Conservation (phyloP, 2,797 vertebrate genomes). For the Tarsius wallacei region DNA sequence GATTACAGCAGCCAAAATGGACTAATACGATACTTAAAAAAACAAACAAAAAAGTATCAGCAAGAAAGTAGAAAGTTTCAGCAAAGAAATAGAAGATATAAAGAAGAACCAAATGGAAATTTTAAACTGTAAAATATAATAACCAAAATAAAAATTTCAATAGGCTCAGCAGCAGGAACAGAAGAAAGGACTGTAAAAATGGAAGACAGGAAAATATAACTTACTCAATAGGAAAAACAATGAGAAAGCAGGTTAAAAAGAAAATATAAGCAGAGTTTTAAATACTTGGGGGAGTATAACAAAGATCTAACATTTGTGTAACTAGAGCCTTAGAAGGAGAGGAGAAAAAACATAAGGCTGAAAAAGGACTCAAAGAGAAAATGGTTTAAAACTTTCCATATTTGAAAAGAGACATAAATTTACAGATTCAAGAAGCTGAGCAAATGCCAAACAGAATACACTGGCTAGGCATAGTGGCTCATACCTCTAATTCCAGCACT, state of each 20-base stretch:
- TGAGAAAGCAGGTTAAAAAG: neutral
- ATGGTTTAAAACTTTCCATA: neutral
- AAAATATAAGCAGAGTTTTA: neutral
- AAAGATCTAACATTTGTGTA: neutral
- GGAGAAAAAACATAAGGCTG: neutral
- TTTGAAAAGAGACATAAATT: neutral
- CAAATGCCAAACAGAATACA: no score
- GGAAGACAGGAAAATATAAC: neutral
- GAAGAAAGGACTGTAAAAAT: neutral
- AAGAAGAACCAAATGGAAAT: neutral
- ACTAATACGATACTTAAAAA: neutral
- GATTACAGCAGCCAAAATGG: neutral
- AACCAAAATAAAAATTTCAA: constrained; percentile 11
- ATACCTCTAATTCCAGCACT: no score
- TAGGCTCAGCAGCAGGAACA: neutral
- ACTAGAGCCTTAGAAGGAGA: neutral
- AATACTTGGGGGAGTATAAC: neutral
- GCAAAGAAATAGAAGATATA: neutral
- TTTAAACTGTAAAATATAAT: neutral
- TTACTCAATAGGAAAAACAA: neutral
- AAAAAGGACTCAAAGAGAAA: neutral
- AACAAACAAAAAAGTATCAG: neutral
- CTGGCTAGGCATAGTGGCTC: no score
- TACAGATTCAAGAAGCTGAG: neutral
- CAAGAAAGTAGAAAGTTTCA: neutral